phyloP scores from a whole-genome alignment of 2,797 vertebrate genomes.

The Sternotherus odoratus region DNA sequence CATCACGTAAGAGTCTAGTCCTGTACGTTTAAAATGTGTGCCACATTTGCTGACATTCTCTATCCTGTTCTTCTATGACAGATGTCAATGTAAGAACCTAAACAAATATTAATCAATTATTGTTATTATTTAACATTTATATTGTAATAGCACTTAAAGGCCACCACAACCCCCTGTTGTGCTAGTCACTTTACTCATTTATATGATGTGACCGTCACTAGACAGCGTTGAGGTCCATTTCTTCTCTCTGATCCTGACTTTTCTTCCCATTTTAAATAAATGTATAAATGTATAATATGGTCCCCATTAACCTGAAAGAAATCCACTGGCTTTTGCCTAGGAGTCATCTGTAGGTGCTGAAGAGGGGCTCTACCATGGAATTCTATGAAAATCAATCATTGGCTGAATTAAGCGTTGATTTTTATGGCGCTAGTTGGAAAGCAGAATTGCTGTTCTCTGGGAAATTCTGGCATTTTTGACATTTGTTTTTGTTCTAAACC shows the following conservation, averaged over 20 bases:
- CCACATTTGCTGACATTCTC: not conserved
- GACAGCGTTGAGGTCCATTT: not conserved
- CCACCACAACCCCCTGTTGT: not conserved
- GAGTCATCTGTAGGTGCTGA: accelerated
- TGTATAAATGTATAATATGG: accelerated
- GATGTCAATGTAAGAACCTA: not conserved
- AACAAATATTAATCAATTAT: not conserved
- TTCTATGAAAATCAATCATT: not conserved
- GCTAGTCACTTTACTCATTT: not conserved
- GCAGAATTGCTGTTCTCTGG: not conserved
- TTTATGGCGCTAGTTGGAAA: not conserved
- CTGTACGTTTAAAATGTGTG: not conserved
- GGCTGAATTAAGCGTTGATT: not conserved
- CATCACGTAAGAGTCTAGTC: no score
- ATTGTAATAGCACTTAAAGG: not conserved
- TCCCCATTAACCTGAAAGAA: accelerated
- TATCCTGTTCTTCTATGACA: accelerated
- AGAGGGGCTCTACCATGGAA: accelerated
- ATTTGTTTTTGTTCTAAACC: not conserved
- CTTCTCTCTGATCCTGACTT: not conserved
- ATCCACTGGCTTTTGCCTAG: accelerated
- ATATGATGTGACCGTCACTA: not conserved
- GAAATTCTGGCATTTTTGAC: not conserved
- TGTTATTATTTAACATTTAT: accelerated
- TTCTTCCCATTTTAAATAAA: accelerated